phyloP scores from a whole-genome alignment of 2,888 invertebrate species.

The Azorinus chamasolen region DNA sequence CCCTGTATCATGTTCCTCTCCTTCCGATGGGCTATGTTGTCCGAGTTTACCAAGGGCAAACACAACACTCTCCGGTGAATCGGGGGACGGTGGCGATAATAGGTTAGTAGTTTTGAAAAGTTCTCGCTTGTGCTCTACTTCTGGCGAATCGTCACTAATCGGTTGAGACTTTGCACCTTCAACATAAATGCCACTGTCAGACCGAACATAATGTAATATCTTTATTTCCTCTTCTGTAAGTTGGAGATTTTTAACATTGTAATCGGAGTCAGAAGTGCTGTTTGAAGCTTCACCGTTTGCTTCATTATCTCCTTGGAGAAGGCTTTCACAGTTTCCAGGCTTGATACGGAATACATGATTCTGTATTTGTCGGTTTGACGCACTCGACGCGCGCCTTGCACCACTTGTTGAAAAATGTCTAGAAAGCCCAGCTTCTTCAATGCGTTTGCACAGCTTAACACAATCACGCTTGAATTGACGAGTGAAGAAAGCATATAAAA shows the following conservation, averaged over 20 bases:
- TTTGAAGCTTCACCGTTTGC: constrained; percentile 67
- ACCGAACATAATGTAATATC: constrained; percentile 45
- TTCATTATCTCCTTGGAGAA: constrained; percentile 63
- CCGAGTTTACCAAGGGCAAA: no score
- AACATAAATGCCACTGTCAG: constrained; percentile 38
- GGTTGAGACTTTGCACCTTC: constrained; percentile 27
- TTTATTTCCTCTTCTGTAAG: constrained; percentile 40
- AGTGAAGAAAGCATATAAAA: constrained; percentile 98
- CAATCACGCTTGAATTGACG: constrained; percentile 99
- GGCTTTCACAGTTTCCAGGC: constrained; percentile 68
- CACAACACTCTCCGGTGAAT: neutral
- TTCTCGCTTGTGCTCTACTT: neutral
- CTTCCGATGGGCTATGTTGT: neutral
- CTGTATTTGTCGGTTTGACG: constrained; percentile 69
- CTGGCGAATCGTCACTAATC: constrained; percentile 15
- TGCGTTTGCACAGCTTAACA: constrained; percentile 97
- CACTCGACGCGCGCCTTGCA: constrained; percentile 69
- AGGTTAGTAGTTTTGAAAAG: no score
- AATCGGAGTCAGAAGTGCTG: constrained; percentile 44
- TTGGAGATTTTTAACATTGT: constrained; percentile 37
- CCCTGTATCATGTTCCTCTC: constrained; percentile 39
- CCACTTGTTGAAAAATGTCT: constrained; percentile 78
- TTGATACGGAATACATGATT: constrained; percentile 70
- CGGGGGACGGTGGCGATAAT: neutral
- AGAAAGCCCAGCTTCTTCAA: constrained; percentile 90